Base-by-base conservation (phyloP, 2,888 invertebrate species). In the Eulithis testata region DNA sequence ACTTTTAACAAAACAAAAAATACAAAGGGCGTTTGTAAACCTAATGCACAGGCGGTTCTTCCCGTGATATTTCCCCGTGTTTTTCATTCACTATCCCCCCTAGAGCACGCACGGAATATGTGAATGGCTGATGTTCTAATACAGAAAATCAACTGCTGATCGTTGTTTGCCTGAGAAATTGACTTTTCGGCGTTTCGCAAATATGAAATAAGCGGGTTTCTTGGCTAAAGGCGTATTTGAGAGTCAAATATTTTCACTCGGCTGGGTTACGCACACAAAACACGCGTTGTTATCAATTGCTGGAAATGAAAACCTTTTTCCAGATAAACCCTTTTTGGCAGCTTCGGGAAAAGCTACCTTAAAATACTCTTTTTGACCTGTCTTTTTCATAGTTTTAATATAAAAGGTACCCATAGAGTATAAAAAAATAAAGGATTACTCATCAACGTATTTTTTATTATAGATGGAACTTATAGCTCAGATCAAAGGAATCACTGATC, bases 111-210 rank as follows among this genome's bases (percentile, higher is more conserved):
- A 76, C 79, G 77, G 86, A 86, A 86, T 86, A 85, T 87, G 81
- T 86, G 85, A 85, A 83, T 79, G 80, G 76, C 76, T 82, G 82
- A 83, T 86, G 76, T 72, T 79, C 85, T 89, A 88, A 89, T 89
- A 85, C 81, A 84, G 88, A 89, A 90, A 89, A 90, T 88, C 89
- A 89, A 90, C 89, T 85, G 75, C 76, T 83, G 87, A 88, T 87
- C 82, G 86, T 75, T 84, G 81, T 83, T 86, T 84, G 82, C 76
- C 75, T 73, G 72, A 75, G 76, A 74, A 81, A 80, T 83, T 80
- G 80, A 78, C 76, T 80, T 75, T 65, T 71, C 73, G 72, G 73
- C 74, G 70, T 73, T 73, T 69, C 73, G 69, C 70, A 71, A 73
- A 73, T 71, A 74, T 63, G 66, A 70, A 74, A 73, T 71, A 74